These are phyloP conservation scores for Bufo gargarizans DNA, from an alignment of 2,113 vertebrate genomes.

Conservation along the genomic window DNA sequence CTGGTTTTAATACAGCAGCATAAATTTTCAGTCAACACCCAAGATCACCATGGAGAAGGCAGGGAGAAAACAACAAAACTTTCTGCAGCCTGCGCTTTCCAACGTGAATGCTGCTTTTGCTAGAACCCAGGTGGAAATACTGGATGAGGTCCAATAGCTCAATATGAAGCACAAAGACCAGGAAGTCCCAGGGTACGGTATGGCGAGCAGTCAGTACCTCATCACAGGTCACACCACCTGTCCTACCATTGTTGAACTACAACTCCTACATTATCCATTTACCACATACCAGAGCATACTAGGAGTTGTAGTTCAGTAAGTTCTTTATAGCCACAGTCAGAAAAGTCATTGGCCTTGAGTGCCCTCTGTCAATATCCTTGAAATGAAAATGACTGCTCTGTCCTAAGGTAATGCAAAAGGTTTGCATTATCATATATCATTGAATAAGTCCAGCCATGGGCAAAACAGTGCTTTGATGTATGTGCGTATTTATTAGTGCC, in stretches of 20 bases:
- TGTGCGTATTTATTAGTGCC: conserved; percentile 7
- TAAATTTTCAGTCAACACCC: conserved; percentile 62
- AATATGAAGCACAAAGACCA: conserved; percentile 42
- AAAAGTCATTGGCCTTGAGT: not conserved
- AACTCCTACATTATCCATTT: not conserved
- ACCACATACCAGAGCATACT: not conserved
- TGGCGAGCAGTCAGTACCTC: conserved; percentile 21
- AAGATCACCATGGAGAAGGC: conserved; percentile 48
- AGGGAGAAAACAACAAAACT: conserved; percentile 48
- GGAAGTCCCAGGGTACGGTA: conserved; percentile 27
- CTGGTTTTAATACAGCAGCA: conserved; percentile 60
- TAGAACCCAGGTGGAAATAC: conserved; percentile 53
- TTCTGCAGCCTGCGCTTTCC: conserved; percentile 41
- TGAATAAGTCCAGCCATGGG: conserved; percentile 27
- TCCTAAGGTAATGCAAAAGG: conserved; percentile 17
- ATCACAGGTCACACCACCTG: not conserved
- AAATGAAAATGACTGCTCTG: not conserved
- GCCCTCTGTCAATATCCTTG: not conserved
- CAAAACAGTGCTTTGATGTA: not conserved
- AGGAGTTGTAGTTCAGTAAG: not conserved
- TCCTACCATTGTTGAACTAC: not conserved
- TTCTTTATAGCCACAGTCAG: not conserved
- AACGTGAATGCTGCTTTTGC: conserved; percentile 35
- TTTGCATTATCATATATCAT: conserved; percentile 6
- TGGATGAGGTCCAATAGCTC: conserved; percentile 50